Evolutionary conservation across 1,140 invertebrate species (phyloP), one percentile per base, ranked within the genome.

Genomic region (Calephelis nemesis): DNA sequence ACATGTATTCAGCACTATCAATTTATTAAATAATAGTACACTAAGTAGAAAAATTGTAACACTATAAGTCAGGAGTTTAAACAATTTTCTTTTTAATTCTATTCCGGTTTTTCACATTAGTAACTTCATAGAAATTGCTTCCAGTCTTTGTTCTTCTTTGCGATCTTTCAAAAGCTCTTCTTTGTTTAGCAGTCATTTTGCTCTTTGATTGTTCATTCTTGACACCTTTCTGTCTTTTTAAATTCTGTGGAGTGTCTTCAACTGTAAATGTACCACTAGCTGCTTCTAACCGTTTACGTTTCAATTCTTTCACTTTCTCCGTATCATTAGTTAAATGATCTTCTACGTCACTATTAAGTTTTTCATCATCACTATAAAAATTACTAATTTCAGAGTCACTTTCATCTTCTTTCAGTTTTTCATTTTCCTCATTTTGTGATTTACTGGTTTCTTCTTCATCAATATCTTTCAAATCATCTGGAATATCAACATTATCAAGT

Each of bases 21-120:
- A 65, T 47, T 19, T 52, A 69, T 65, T 40, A 58, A 58, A 30
- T 58, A 58, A 58, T 58, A 58, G 5, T 6, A 5, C 42, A 45
- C 19, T 11, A 10, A 58, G 52, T 50, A 50, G n/a, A 19, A 30
- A 19, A 30, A 58, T 30, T 9, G 5, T 54, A 50, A 39, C 30
- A 2, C 11, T 39, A 39, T 6, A 58, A 39, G 40, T 58, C 15
- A n/a, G 11, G 2, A 58, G 11, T 65, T 79, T 74, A 87, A 5
- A 75, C 63, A 69, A 69, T 74, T 76, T 88, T 93, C 82, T 94
- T 95, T 73, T 93, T 94, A 77, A 93, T 93, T 76, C 94, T 93
- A 88, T 96, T 97, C 71, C 94, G 94, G 84, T 98, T 99, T 86
- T 99, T 99, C 40, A 99, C 98, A 94, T 99, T 98, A 4, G 96